These are phyloP conservation scores for Drosophila ficusphila DNA, from an alignment of 1,140 invertebrate species.

Conservation along the genomic window DNA sequence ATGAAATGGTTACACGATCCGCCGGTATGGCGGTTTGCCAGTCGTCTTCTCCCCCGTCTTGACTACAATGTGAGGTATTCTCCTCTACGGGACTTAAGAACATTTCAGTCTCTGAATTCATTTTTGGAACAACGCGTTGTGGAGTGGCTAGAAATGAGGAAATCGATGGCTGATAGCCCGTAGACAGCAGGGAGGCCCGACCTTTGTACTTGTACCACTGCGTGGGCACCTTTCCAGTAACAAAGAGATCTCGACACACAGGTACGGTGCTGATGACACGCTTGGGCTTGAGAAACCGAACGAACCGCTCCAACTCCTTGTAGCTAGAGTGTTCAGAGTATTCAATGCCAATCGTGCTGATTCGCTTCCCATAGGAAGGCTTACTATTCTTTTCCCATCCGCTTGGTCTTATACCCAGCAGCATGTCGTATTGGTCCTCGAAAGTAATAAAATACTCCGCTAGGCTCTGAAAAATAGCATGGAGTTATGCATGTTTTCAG, in stretches of 20 bases:
- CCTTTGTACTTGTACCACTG: slow-evolving; percentile 70
- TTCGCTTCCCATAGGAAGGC: slow-evolving; percentile 67
- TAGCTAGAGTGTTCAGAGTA: slow-evolving; percentile 83
- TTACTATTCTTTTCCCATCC: slow-evolving; percentile 80
- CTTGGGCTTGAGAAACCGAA: slow-evolving; percentile 74
- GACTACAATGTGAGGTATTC: background rate
- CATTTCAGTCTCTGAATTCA: slow-evolving; percentile 19
- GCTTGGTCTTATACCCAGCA: slow-evolving; percentile 72
- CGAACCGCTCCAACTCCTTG: slow-evolving; percentile 75
- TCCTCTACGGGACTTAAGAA: slow-evolving; percentile 37
- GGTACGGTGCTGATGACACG: slow-evolving; percentile 78
- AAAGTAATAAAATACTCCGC: slow-evolving; percentile 64
- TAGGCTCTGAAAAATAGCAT: slow-evolving; percentile 41
- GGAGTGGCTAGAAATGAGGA: slow-evolving; percentile 41
- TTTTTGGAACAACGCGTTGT: background rate
- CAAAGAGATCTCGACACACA: slow-evolving; percentile 45
- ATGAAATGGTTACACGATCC: slow-evolving; percentile 16
- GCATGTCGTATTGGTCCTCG: slow-evolving; percentile 58
- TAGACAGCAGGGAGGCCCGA: slow-evolving; percentile 34
- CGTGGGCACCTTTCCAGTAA: slow-evolving; percentile 59
- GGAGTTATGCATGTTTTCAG: no score
- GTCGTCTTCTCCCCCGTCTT: background rate
- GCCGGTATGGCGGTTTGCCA: background rate
- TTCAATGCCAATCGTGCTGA: slow-evolving; percentile 76
- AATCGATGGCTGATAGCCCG: slow-evolving; percentile 59